Conservation (phyloP, 2,888 invertebrate species). For the Blera fallax region DNA sequence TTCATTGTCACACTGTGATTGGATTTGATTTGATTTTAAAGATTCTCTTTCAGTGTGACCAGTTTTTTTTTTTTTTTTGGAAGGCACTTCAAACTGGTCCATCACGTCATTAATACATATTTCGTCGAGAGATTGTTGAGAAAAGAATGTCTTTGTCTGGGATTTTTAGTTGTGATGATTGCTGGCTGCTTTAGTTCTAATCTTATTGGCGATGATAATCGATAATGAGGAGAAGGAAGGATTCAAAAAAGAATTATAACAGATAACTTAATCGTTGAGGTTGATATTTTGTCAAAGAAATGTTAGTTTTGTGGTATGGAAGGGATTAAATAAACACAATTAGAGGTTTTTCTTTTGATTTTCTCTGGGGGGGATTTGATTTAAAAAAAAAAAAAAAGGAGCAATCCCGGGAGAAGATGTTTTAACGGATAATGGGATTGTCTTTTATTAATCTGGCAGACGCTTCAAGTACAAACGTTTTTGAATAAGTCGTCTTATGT, state of each 20-base stretch:
- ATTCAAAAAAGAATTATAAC: too few species aligned
- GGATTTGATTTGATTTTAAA: slow-evolving; percentile 52
- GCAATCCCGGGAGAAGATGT: background rate
- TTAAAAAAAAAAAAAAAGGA: background rate
- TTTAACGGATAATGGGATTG: slow-evolving; percentile 11
- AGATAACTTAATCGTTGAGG: slow-evolving; percentile 43
- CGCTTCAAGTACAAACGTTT: background rate
- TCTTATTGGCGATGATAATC: slow-evolving; percentile 68
- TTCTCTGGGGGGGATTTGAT: background rate
- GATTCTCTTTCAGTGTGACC: slow-evolving; percentile 41
- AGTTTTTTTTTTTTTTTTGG: slow-evolving; percentile 35
- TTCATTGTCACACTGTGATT: slow-evolving; percentile 59
- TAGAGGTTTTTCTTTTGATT: background rate
- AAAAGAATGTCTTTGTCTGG: slow-evolving; percentile 46
- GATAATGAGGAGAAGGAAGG: slow-evolving; percentile 45
- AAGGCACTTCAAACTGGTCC: slow-evolving; percentile 60
- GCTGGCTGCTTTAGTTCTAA: slow-evolving; percentile 18
- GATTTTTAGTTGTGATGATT: slow-evolving; percentile 6
- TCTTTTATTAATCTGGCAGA: background rate
- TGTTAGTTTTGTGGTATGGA: background rate
- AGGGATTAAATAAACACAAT: slow-evolving; percentile 34
- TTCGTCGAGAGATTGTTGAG: slow-evolving; percentile 29
- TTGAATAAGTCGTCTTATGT: background rate
- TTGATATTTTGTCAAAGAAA: slow-evolving; percentile 26
- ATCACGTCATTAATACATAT: slow-evolving; percentile 65